These are phyloP conservation scores for Aphrophora alni DNA, from an alignment of 2,888 invertebrate species.

Conservation along the genomic window DNA sequence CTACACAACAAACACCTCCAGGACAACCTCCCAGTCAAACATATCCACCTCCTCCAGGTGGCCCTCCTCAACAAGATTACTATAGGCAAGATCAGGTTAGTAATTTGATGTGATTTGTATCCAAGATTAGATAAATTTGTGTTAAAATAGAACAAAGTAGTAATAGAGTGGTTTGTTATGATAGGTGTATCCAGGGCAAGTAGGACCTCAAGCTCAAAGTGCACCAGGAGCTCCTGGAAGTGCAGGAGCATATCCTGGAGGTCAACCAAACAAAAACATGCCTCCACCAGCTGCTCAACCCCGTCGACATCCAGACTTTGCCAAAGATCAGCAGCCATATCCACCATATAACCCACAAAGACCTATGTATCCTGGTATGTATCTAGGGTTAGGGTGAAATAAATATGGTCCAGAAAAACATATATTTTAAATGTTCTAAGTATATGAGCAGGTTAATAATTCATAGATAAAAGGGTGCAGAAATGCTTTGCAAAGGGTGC, in stretches of 20 bases:
- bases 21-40: conserved; percentile 59
- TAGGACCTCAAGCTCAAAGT: conserved; percentile 38
- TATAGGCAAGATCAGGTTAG: conserved; percentile 65
- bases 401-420: background rate
- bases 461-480: background rate
- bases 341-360: conserved; percentile 70
- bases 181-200: conserved; percentile 48
- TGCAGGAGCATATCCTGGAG: conserved; percentile 56
- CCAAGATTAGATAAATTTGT: conserved; percentile 44
- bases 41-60: conserved; percentile 55
- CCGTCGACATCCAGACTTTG: conserved; percentile 82
- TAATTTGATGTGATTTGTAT: background rate
- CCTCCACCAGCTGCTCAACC: conserved; percentile 73
- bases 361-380: conserved; percentile 69
- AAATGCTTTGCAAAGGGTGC: too few relatives aligned
- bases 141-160: background rate
- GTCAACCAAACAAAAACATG: conserved; percentile 61
- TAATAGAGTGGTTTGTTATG: conserved; percentile 21
- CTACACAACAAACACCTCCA: conserved; percentile 49
- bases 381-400: too few relatives aligned
- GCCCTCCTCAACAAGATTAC: conserved; percentile 59
- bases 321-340: conserved; percentile 73
- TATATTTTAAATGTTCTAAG: background rate
- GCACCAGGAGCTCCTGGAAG: conserved; percentile 31
- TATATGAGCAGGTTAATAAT: background rate